Evolutionary conservation across 2,888 invertebrate species (phyloP).

Genomic region (Heliconius sara): DNA sequence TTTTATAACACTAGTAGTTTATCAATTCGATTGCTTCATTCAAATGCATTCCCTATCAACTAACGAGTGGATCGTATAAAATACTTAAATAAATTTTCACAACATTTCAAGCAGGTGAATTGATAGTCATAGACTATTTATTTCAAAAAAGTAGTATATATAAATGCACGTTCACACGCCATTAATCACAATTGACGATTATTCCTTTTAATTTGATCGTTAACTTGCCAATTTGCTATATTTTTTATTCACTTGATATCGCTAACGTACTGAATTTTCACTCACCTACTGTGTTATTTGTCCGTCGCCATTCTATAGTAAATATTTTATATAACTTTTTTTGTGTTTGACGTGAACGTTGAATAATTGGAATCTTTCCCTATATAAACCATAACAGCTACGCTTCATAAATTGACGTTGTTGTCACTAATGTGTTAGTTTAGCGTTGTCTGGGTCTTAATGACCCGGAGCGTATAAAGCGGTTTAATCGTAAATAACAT

Average conservation of each 20-base stretch:
- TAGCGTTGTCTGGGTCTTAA: conserved; percentile 36
- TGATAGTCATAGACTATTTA: conserved; percentile 51
- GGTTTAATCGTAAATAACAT: conserved; percentile 30
- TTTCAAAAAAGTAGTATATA: conserved; percentile 52
- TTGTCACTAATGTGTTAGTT: conserved; percentile 49
- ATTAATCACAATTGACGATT: conserved; percentile 69
- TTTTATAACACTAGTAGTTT: conserved; percentile 28
- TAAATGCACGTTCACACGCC: conserved; percentile 61
- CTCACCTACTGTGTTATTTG: conserved; percentile 54
- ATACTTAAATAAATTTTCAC: conserved; percentile 22
- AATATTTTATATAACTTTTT: conserved; percentile 54
- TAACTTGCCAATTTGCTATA: conserved; percentile 66
- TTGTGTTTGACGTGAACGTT: conserved; percentile 43
- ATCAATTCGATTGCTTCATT: conserved; percentile 47
- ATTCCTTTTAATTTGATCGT: conserved; percentile 71
- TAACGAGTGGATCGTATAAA: conserved; percentile 29
- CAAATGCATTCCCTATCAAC: conserved; percentile 39
- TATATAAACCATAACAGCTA: conserved; percentile 46
- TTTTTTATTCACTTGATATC: conserved; percentile 75
- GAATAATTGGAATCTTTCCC: conserved; percentile 52
- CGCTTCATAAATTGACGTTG: conserved; percentile 51
- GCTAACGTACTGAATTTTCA: conserved; percentile 58
- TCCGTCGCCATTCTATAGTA: conserved; percentile 50
- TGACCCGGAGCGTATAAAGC: conserved; percentile 40
- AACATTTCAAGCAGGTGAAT: conserved; percentile 61